A percentile compares a stretch with the other conserved stretches of the same genome.
Conservation (phyloP, 2,113 vertebrate genomes). For the Gymnarchus niloticus region DNA sequence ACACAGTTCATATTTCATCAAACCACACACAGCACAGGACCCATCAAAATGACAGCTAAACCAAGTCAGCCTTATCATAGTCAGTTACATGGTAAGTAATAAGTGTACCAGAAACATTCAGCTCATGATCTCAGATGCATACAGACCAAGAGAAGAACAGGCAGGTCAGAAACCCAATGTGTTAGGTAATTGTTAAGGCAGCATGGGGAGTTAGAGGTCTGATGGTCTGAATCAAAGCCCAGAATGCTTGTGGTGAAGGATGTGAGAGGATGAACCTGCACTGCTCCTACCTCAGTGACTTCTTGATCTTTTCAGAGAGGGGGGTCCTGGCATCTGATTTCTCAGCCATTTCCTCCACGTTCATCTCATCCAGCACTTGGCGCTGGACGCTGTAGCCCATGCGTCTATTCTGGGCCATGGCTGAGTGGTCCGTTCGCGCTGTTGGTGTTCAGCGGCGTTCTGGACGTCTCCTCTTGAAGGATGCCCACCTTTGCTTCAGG, state of each 20-base stretch:
- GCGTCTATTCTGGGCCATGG: constrained; percentile 38
- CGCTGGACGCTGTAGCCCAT: constrained; percentile 48
- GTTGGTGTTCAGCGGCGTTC: not conserved
- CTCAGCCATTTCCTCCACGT: constrained; percentile 49
- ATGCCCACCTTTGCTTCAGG: not conserved
- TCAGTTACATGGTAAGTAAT: not conserved
- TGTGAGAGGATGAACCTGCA: not conserved
- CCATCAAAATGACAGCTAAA: not conserved
- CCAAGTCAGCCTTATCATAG: not conserved
- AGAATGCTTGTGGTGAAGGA: not conserved
- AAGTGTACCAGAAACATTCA: not conserved
- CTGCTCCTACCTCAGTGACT: constrained; percentile 52
- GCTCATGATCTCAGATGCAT: not conserved
- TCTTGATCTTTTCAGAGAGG: constrained; percentile 45
- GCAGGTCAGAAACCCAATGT: not conserved
- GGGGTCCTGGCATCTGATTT: constrained; percentile 41
- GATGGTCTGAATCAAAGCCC: not conserved
- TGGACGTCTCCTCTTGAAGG: not conserved
- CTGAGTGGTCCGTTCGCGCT: not conserved
- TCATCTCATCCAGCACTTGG: constrained; percentile 54
- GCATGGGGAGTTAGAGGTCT: not conserved
- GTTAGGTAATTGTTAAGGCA: not conserved
- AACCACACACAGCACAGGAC: not conserved
- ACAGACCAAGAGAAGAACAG: not conserved
- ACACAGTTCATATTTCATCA: not conserved